phyloP scores from a whole-genome alignment of 2,888 invertebrate species.

The Hedychridium roseum region DNA sequence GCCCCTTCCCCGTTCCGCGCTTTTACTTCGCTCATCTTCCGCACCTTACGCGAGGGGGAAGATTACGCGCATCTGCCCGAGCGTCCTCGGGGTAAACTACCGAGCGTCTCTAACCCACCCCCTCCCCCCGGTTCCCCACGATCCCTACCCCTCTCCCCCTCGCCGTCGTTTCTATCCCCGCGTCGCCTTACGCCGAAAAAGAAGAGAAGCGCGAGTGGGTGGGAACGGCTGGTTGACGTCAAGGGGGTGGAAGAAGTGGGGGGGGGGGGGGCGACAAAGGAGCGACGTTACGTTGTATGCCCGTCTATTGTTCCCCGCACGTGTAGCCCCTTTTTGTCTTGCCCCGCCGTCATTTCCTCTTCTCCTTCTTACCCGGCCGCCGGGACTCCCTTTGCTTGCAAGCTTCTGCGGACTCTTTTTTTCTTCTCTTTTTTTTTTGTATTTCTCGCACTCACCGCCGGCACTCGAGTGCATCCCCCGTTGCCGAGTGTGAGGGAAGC shows the following conservation, averaged over 20 bases:
- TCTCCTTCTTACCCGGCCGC: neutral
- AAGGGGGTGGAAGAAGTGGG: conserved; percentile 10
- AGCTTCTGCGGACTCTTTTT: neutral
- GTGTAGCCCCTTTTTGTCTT: neutral
- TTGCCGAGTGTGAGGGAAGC: neutral
- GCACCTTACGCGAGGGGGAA: too few species aligned
- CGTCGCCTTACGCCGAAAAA: conserved; percentile 13
- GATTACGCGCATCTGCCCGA: neutral
- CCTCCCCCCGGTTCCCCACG: neutral
- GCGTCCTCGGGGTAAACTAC: neutral
- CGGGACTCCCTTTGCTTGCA: neutral
- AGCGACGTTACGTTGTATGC: neutral
- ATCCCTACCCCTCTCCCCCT: conserved; percentile 13
- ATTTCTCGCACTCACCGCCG: neutral
- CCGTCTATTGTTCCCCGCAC: neutral
- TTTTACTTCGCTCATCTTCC: too few species aligned
- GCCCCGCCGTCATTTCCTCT: neutral
- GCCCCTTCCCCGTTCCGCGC: too few species aligned
- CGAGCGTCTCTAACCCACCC: neutral
- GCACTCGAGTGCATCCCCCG: neutral
- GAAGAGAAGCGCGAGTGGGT: too few species aligned
- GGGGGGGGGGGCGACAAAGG: conserved; percentile 8
- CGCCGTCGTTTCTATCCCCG: conserved; percentile 20
- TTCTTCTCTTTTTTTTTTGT: neutral
- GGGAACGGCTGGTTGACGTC: too few species aligned